Evolutionary conservation across 2,888 invertebrate genomes (phyloP).

Genomic region (Dasypogon diadema): DNA sequence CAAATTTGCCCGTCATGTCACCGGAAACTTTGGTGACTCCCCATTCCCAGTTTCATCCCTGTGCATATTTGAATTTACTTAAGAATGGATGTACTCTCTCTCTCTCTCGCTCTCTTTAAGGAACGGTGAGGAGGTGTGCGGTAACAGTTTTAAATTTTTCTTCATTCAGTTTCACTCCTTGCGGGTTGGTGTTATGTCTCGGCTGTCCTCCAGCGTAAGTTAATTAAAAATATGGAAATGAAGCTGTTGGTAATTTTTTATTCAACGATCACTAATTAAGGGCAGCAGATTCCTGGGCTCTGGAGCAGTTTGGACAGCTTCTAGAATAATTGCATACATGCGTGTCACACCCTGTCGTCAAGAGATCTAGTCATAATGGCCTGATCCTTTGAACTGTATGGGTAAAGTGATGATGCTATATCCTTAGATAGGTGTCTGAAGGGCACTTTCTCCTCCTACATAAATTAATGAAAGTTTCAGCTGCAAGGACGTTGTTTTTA

Average conservation of each 20-base stretch:
- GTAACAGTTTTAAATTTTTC: slow-evolving; percentile 40
- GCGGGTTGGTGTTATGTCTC: slow-evolving; percentile 11
- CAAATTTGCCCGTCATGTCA: slow-evolving; percentile 42
- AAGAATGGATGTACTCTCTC: slow-evolving; percentile 5
- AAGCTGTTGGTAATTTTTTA: slow-evolving; percentile 44
- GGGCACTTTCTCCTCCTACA: slow-evolving; percentile 6
- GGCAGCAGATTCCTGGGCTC: background rate
- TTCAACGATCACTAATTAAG: slow-evolving; percentile 43
- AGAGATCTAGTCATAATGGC: background rate
- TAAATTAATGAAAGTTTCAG: slow-evolving; percentile 36
- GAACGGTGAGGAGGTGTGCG: slow-evolving; percentile 2
- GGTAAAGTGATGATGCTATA: background rate
- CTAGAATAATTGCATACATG: slow-evolving; percentile 26
- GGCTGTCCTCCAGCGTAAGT: slow-evolving; percentile 18
- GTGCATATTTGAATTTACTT: slow-evolving; percentile 13
- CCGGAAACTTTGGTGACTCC: slow-evolving; percentile 12
- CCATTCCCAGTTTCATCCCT: slow-evolving; percentile 1
- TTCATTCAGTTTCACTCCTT: slow-evolving; percentile 30
- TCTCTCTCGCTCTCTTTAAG: background rate
- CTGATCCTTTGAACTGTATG: background rate
- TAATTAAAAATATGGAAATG: slow-evolving; percentile 51
- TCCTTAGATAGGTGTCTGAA: slow-evolving; percentile 22
- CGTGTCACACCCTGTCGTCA: background rate
- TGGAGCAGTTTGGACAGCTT: background rate
- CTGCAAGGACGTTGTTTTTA: slow-evolving; percentile 25